Base-by-base conservation (phyloP, 2,888 invertebrate species). In the Rotaria socialis region DNA sequence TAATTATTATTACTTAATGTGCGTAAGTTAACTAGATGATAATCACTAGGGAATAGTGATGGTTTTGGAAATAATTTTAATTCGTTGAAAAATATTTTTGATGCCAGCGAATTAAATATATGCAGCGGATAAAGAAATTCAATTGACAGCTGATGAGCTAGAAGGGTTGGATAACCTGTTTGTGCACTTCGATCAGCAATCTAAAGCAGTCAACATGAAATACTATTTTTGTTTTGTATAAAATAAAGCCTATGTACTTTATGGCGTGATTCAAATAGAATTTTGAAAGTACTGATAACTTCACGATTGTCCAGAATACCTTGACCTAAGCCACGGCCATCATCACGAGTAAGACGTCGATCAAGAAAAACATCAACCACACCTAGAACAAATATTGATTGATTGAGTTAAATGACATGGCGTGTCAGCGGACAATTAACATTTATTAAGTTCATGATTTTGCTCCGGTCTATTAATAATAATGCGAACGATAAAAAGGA, bases 311-410 rank as follows among this genome's bases (percentile, higher is more conserved):
- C 98, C 50, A 94, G 91, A 2, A 97, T 94, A 0, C 96, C 96
- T 91, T 98, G 96, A 19, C 94, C 94, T 87, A 97, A 91, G 0
- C 98, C 99, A 88, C 97, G 93, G 90, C 96, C 95, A 92, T 99
- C 98, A 91, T 98, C 98, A 90, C 95, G 95, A 88, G 94, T 94
- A 87, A 99, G 92, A 88, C 96, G 93, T 24, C 99, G 93, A 91
- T 99, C 98, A 92, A 97, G 94, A 95, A 99, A 96, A 85, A 98
- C 93, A 90, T 99, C 98, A 85, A 99, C 88, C 88, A 89, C 89
- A 85, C 92, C 92, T 91, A 60, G n/a, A 5, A 60, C 10, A 60
- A 52, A 52, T 52, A 3, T 52, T 52, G 7, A 52, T 52, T 52
- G 14, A 52, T 52, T 52, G 16, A 52, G 16, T 52, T 16, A 52